Evolutionary conservation across 2,888 invertebrate species (phyloP).

Genomic region (Gonocerus acuteangulatus): DNA sequence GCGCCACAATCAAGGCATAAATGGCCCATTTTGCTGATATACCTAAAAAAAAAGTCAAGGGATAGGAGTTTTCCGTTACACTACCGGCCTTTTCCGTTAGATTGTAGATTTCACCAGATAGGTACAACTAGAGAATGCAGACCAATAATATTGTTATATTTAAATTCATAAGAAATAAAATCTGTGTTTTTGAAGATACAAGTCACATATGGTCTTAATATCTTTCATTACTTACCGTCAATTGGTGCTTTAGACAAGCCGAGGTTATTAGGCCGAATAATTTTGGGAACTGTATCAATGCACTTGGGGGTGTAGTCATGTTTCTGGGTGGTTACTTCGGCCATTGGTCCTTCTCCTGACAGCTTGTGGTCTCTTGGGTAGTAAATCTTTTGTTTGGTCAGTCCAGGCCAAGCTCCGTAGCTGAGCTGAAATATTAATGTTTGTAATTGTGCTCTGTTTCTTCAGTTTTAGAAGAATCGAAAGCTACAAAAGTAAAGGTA

Average conservation of each 20-base stretch:
- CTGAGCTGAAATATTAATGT: constrained; percentile 43
- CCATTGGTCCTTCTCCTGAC: constrained; percentile 41
- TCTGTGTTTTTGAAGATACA: no score
- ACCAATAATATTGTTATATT: no score
- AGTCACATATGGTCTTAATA: no score
- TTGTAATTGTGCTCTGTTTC: background rate
- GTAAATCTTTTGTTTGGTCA: constrained; percentile 41
- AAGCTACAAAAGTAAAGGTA: background rate
- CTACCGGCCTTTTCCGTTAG: no score
- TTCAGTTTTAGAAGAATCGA: background rate
- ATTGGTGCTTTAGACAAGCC: constrained; percentile 40
- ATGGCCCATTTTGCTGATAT: no score
- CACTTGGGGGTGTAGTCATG: constrained; percentile 42
- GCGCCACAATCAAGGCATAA: no score
- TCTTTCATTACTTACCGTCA: constrained; percentile 38
- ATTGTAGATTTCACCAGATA: no score
- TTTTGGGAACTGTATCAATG: constrained; percentile 38
- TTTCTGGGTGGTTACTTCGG: constrained; percentile 42
- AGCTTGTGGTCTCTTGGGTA: constrained; percentile 40
- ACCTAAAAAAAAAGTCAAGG: no score
- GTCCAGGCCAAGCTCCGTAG: constrained; percentile 41
- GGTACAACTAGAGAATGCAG: no score
- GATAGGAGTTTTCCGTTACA: no score
- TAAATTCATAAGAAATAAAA: no score
- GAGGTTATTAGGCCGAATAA: constrained; percentile 42